phyloP scores from a whole-genome alignment of 2,797 vertebrate species.

The Taeniopygia guttata region DNA sequence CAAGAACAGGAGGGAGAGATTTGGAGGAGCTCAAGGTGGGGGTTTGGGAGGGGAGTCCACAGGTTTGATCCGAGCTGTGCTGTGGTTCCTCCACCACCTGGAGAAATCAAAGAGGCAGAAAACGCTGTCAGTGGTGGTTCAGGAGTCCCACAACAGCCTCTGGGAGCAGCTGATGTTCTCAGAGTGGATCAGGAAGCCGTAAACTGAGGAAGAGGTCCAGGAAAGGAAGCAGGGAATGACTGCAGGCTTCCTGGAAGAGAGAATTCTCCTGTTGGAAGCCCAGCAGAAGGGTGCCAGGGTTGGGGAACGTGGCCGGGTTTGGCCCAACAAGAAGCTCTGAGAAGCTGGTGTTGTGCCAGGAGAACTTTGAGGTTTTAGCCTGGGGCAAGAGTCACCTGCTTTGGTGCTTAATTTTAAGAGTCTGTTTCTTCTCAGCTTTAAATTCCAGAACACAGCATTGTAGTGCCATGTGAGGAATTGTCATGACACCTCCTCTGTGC shows the following conservation, averaged over 20 bases:
- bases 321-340: neutral
- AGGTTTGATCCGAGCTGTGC: neutral
- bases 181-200: neutral
- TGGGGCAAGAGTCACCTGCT: neutral
- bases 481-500: neutral
- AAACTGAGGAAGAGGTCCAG: neutral
- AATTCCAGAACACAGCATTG: rapidly evolving
- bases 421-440: neutral
- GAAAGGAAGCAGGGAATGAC: neutral
- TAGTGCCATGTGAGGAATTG: neutral
- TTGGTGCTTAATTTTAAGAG: neutral
- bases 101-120: neutral
- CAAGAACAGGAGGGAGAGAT: neutral
- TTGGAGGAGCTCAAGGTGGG: neutral
- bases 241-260: neutral
- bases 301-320: neutral
- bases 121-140: neutral
- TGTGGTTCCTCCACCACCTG: neutral
- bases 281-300: neutral
- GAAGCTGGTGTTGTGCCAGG: neutral
- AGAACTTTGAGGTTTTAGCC: neutral
- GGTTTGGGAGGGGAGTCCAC: neutral
- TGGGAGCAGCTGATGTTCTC: neutral
- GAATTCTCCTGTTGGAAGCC: neutral
- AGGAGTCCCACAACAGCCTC: neutral